phyloP scores from a whole-genome alignment of 2,113 vertebrate genomes.

The Ictalurus furcatus region DNA sequence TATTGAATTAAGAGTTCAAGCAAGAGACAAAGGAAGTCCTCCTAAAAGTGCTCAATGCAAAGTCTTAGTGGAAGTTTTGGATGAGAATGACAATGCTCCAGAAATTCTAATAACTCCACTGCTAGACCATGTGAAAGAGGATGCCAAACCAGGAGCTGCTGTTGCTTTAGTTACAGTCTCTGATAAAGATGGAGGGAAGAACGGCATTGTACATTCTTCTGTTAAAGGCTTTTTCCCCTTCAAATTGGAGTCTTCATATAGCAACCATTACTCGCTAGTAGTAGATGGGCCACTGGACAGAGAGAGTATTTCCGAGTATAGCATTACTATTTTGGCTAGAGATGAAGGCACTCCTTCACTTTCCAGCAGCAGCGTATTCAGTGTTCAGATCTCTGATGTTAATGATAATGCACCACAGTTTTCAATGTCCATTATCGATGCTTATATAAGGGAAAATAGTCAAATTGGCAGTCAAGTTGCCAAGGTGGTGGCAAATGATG shows the following conservation, averaged over 20 bases:
- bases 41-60: slow-evolving; percentile 74
- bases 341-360: slow-evolving; percentile 70
- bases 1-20: slow-evolving; percentile 78
- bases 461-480: slow-evolving; percentile 68
- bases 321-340: slow-evolving; percentile 65
- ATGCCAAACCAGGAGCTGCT: slow-evolving; percentile 73
- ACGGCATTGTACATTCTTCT: slow-evolving; percentile 66
- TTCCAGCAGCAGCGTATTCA: slow-evolving; percentile 61
- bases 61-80: slow-evolving; percentile 75
- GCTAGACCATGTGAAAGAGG: slow-evolving; percentile 74
- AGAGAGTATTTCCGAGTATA: slow-evolving; percentile 68
- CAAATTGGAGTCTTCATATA: slow-evolving; percentile 69
- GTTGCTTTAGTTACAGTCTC: slow-evolving; percentile 81
- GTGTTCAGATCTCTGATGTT: slow-evolving; percentile 68
- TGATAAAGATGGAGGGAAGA: slow-evolving; percentile 78
- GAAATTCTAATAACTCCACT: slow-evolving; percentile 78
- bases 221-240: slow-evolving; percentile 67
- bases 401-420: slow-evolving; percentile 71
- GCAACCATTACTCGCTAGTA: slow-evolving; percentile 70
- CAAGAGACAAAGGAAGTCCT: slow-evolving; percentile 68
- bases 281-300: slow-evolving; percentile 70
- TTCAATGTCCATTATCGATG: slow-evolving; percentile 64
- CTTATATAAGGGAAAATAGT: slow-evolving; percentile 78
- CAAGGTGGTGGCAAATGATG: slow-evolving; percentile 66
- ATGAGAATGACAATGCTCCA: slow-evolving; percentile 84